A percentile compares a stretch with the other conserved stretches of the same genome.
phyloP scores from a whole-genome alignment of 2,888 invertebrate species.

The Koerneria pararmatus region DNA sequence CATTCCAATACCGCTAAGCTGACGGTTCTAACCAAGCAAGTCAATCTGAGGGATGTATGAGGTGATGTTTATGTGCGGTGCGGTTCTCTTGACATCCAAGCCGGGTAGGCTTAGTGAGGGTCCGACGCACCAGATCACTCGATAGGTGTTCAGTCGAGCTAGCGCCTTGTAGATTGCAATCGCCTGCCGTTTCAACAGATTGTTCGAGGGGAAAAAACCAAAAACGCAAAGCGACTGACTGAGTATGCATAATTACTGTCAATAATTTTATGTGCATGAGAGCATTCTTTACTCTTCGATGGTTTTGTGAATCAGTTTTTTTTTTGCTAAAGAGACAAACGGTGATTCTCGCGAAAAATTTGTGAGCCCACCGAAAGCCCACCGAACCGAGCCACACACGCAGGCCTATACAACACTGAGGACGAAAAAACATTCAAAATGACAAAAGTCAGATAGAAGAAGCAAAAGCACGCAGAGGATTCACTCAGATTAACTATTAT shows the following conservation, averaged over 20 bases:
- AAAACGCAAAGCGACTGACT: neutral
- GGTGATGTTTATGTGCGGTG: slow-evolving; percentile 55
- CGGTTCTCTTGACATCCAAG: slow-evolving; percentile 40
- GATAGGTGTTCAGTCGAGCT: slow-evolving; percentile 44
- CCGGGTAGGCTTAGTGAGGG: slow-evolving; percentile 45
- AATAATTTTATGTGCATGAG: no score
- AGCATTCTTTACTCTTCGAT: no score
- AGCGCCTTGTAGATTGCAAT: slow-evolving; percentile 45
- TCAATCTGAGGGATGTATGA: slow-evolving; percentile 58
- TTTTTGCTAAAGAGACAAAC: neutral
- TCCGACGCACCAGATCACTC: slow-evolving; percentile 56
- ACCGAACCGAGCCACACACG: no score
- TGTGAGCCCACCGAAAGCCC: no score
- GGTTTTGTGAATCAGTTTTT: neutral
- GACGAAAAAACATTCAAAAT: no score
- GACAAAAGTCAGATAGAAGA: no score
- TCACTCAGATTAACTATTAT: no score
- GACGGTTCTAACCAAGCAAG: slow-evolving; percentile 40
- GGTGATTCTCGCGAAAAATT: neutral
- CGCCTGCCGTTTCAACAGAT: slow-evolving; percentile 30
- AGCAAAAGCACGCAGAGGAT: no score
- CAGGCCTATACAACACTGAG: no score
- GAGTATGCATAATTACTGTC: no score
- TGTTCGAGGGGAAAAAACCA: slow-evolving; percentile 40
- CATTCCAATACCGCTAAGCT: no score